Conservation (phyloP, 2,113 vertebrate species). For the Acrocephalus kingi region DNA sequence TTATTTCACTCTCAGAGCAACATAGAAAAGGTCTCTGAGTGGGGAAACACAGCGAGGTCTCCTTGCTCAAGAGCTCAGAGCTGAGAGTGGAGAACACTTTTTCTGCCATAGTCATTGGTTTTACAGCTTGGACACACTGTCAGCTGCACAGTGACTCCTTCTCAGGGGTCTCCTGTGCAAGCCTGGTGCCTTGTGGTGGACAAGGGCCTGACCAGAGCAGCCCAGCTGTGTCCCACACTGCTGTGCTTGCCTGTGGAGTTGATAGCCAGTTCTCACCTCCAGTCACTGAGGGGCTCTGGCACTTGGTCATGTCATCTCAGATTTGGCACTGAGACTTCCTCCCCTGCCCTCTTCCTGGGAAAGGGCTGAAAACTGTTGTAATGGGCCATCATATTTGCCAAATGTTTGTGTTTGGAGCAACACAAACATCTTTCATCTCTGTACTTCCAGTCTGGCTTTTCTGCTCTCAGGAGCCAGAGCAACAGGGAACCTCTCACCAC, state of each 20-base stretch:
- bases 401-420: background rate
- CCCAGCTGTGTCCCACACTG: background rate
- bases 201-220: background rate
- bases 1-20: background rate
- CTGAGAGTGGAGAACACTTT: background rate
- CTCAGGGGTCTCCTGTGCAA: fast-evolving
- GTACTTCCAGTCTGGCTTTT: background rate
- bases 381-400: background rate
- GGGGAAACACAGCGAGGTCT: background rate
- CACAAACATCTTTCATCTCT: background rate
- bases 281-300: background rate
- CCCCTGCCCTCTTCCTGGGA: background rate
- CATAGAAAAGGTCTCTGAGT: background rate
- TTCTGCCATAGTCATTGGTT: background rate
- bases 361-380: background rate
- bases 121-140: background rate
- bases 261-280: background rate
- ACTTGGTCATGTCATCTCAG: background rate
- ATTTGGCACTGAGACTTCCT: background rate
- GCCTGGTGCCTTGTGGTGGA: background rate
- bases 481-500: background rate
- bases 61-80: background rate
- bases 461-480: background rate
- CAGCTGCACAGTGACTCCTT: background rate
- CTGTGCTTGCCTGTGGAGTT: background rate